Conservation (phyloP, 2,888 invertebrate genomes). For the Trichopria drosophilae region DNA sequence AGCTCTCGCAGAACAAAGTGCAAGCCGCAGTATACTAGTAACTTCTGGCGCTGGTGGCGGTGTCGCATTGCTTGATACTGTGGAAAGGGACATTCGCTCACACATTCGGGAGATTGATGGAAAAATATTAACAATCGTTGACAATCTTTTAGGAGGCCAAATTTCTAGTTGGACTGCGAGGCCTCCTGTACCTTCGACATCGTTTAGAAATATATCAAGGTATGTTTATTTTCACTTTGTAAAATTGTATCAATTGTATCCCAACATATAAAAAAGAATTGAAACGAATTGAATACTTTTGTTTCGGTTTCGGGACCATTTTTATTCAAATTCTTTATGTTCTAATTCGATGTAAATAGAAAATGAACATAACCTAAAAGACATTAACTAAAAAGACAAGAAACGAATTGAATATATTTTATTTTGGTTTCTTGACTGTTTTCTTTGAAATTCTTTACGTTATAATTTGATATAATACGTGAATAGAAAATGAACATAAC, state of each 20-base stretch:
- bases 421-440: too few species aligned
- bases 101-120: constrained; percentile 91
- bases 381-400: too few species aligned
- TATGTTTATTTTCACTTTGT: constrained; percentile 35
- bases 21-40: constrained; percentile 45
- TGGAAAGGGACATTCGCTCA: constrained; percentile 78
- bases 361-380: too few species aligned
- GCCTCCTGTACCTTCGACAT: constrained; percentile 91
- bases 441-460: too few species aligned
- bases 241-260: not conserved
- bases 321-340: too few species aligned
- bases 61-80: constrained; percentile 64
- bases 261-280: constrained; percentile 49
- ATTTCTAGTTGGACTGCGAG: constrained; percentile 89
- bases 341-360: too few species aligned
- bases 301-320: too few species aligned
- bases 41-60: constrained; percentile 50
- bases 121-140: constrained; percentile 89
- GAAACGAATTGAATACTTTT: constrained; percentile 1
- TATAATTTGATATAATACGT: too few species aligned
- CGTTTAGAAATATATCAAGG: constrained; percentile 83
- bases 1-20: constrained; percentile 51
- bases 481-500: too few species aligned
- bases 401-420: too few species aligned
- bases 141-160: constrained; percentile 79